Percentiles rank a stretch among this genome's conserved stretches.
Evolutionary conservation across 2,888 invertebrate genomes (phyloP).

Genomic region (Drosophila picticornis): DNA sequence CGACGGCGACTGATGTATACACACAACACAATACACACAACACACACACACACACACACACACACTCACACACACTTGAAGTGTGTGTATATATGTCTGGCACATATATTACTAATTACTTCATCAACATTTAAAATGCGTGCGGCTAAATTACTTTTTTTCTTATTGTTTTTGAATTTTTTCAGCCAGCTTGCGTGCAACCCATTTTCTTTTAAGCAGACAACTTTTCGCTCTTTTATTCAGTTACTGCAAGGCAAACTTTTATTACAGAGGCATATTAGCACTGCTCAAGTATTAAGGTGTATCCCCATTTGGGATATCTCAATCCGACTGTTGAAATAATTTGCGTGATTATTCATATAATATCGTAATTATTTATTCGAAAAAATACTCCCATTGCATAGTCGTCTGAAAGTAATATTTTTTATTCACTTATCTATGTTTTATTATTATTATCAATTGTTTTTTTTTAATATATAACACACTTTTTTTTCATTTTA

Average conservation of each 20-base stretch:
- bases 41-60: slow-evolving; percentile 2
- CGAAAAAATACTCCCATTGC: not conserved
- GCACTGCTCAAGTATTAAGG: not conserved
- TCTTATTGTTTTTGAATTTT: slow-evolving; percentile 37
- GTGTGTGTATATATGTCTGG: slow-evolving; percentile 1
- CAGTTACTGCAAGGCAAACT: not conserved
- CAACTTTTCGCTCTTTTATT: slow-evolving; percentile 26
- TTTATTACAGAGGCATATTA: slow-evolving; percentile 1
- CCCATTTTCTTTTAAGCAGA: slow-evolving; percentile 20
- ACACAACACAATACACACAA: slow-evolving; percentile 21
- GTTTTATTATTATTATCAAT: accelerated
- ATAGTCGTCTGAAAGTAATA: accelerated
- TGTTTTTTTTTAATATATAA: not conserved
- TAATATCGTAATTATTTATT: not conserved
- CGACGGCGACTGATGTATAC: slow-evolving; percentile 26
- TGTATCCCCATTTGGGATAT: not conserved
- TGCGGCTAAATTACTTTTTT: slow-evolving; percentile 37
- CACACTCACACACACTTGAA: slow-evolving; percentile 1
- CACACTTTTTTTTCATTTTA: not conserved
- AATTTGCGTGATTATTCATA: not conserved
- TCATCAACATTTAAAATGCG: slow-evolving; percentile 71
- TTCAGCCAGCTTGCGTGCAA: slow-evolving; percentile 38
- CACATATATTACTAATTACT: slow-evolving; percentile 74
- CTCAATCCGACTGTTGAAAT: not conserved
- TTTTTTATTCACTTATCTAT: not conserved